phyloP scores from a whole-genome alignment of 2,113 vertebrate genomes.

The Danio rerio region DNA sequence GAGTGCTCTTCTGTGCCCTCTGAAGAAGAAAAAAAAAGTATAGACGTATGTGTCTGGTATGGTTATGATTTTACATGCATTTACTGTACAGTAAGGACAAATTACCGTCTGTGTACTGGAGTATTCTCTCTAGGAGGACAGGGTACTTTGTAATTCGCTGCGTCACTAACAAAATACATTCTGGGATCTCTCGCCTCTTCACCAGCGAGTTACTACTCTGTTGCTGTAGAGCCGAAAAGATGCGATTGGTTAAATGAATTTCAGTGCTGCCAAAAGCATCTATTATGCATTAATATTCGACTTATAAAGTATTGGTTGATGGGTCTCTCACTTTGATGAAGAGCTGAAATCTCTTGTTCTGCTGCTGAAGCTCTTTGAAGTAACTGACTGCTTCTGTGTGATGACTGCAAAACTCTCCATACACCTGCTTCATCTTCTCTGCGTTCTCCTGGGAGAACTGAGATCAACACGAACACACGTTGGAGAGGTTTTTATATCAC shows the following conservation, averaged over 20 bases:
- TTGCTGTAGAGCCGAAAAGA: constrained; percentile 76
- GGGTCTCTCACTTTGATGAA: constrained; percentile 88
- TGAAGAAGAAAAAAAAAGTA: constrained; percentile 59
- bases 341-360: constrained; percentile 94
- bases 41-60: background rate
- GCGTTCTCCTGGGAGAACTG: constrained; percentile 95
- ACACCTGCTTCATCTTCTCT: constrained; percentile 88
- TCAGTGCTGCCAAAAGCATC: background rate
- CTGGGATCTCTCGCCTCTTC: constrained; percentile 91
- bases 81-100: background rate
- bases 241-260: background rate
- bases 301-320: background rate
- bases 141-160: constrained; percentile 98
- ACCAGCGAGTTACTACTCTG: constrained; percentile 89
- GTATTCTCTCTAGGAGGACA: constrained; percentile 91
- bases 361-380: constrained; percentile 93
- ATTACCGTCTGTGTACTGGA: constrained; percentile 89
- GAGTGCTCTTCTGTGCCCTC: constrained; percentile 86
- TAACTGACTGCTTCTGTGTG: constrained; percentile 92
- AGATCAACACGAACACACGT: constrained; percentile 4
- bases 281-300: background rate
- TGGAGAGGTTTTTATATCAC: background rate
- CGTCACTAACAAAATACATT: constrained; percentile 94
- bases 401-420: constrained; percentile 96
- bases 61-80: background rate